A percentile compares a stretch with the other conserved stretches of the same genome.
Conservation (phyloP, 1,140 invertebrate species). For the Campodea augens region DNA sequence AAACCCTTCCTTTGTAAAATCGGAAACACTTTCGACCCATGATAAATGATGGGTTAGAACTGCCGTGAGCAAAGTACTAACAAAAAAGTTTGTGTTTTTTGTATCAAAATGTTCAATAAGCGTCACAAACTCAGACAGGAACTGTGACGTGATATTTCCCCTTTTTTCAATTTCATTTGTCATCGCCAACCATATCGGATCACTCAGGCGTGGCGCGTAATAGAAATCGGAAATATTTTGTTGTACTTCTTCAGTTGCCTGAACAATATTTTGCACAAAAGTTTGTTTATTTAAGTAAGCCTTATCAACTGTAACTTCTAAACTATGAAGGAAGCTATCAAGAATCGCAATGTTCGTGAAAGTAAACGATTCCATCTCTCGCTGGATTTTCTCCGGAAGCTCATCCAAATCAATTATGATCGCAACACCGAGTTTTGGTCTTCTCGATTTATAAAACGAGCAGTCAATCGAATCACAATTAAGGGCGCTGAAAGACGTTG, state of each 20-base stretch:
- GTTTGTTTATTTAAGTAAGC: conserved; percentile 29
- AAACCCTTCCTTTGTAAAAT: conserved; percentile 9
- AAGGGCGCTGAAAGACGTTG: conserved; percentile 28
- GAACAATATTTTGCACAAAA: conserved; percentile 36
- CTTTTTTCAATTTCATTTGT: conserved; percentile 15
- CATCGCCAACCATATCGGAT: conserved; percentile 46
- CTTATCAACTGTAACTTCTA: conserved; percentile 38
- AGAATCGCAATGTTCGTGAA: conserved; percentile 61
- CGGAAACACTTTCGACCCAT: conserved; percentile 65
- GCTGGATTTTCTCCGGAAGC: conserved; percentile 18
- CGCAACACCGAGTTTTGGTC: conserved; percentile 32
- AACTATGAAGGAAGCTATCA: conserved; percentile 51
- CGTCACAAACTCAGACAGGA: conserved; percentile 23
- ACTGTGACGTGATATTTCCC: conserved; percentile 21
- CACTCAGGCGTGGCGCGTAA: conserved; percentile 37
- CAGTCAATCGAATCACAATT: background rate
- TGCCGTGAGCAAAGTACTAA: conserved; percentile 69
- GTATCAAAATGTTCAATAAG: conserved; percentile 36
- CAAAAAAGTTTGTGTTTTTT: conserved; percentile 68
- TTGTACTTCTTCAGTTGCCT: conserved; percentile 27
- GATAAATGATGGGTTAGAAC: conserved; percentile 74
- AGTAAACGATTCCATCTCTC: conserved; percentile 32
- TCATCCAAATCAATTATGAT: conserved; percentile 23
- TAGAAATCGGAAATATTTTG: conserved; percentile 42
- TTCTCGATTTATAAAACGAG: conserved; percentile 7